Base-by-base conservation (phyloP, 2,888 invertebrate species). In the Nemurella pictetii region DNA sequence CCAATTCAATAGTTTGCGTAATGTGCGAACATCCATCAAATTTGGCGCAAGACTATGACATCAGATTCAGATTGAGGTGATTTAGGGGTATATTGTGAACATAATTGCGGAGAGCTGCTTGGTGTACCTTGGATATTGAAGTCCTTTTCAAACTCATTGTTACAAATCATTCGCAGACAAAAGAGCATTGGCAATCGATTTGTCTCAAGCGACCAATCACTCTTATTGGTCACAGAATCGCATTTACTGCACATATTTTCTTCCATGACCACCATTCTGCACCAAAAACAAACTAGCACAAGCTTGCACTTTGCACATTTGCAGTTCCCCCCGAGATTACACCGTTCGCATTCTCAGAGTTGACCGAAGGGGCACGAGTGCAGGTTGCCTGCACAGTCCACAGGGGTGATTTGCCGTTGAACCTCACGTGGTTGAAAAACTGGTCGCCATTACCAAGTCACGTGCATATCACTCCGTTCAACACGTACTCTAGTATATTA, bases 341-440 rank as follows among this genome's bases (percentile, higher is more conserved):
- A 85, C 89, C 90, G 26, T 91, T 91, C 88, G 87, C 87, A 30
- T 91, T 91, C 87, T 90, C 90, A 28, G 88, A 89, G 85, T 87
- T 89, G 86, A 86, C 88, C 85, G 89, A 89, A 87, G 90, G 90
- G 74, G 89, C 89, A 87, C 88, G 89, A 86, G 88, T 89, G 27
- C 88, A 89, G 86, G 89, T 89, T 82, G 88, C 89, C 86, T 90
- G 90, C 86, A 88, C 88, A 5, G 88, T 87, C 55, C 86, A 86
- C 84, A 85, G 84, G 72, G 89, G 91, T 2, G 91, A 91, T 87
- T 89, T 90, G 82, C 91, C 92, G 9, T 89, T 91, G 84, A 89
- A 88, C 85, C 89, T 91, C 83, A 88, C 88, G 73, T 91, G 91
- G 91, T 88, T 89, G 55, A 90, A 91, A 87, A 90, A 91, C 87